Evolutionary conservation across 2,888 invertebrate genomes (phyloP), one percentile per base, ranked within the genome.

Genomic region (Dyspetes luteomarginatus): DNA sequence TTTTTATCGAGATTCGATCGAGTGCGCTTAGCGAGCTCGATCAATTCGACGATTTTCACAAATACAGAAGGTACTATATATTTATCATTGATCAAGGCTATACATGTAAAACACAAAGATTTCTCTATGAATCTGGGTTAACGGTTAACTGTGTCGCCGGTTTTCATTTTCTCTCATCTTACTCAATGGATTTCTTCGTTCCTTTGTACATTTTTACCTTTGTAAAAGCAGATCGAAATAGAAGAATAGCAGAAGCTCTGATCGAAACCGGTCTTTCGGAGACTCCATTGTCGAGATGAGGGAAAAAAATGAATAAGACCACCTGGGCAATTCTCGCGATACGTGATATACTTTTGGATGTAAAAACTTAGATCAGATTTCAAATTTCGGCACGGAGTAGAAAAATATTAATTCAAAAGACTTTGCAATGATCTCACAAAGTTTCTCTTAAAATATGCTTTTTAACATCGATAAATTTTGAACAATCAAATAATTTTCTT

Each of bases 41-140:
- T 19, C 60, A 9, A 28, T 68, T 62, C 30, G 19, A 48, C 5
- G 52, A 36, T 36, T 41, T 71, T 60, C 19, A 69, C 30, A 17
- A 36, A 50, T 19, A 71, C 28, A 15, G 9, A 45, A 28, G 19
- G 41, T 52, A n/a, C 17, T 50, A 15, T 17, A n/a, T 52, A n/a
- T 30, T 65, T 22, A 26, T 9, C 28, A 19, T 26, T 19, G 60
- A 78, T 67, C 50, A 52, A 68, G 68, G 68, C 30, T 22, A 15
- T 4, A 9, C 2, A 19, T 22, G 26, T 55, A 62, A 26, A 60
- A 71, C 15, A 15, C 2, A 5, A 56, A 15, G 73, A 68, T 78
- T 78, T 73, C 68, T 78, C 68, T 5, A 24, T 43, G 64, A 7
- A 77, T 50, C 71, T 58, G 64, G 58, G 50, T n/a, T 41, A 65